A percentile compares a stretch with the other conserved stretches of the same genome.
phyloP scores from a whole-genome alignment of 2,888 invertebrate genomes.

The Xylota segnis region DNA sequence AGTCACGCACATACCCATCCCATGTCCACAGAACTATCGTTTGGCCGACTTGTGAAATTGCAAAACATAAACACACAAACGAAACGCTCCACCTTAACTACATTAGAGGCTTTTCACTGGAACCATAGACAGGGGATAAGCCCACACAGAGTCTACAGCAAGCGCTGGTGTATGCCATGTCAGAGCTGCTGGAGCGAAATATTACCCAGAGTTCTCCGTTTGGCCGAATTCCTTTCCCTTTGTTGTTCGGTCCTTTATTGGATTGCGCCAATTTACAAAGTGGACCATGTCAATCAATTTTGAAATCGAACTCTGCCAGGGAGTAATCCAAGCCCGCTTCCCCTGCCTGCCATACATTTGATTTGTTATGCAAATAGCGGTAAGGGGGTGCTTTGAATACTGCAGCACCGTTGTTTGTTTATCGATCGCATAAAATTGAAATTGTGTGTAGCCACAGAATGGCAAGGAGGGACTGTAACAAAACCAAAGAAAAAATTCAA shows the following conservation, averaged over 20 bases:
- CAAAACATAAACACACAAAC: constrained; percentile 32
- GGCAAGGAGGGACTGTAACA: neutral
- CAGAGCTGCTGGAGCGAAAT: constrained; percentile 6
- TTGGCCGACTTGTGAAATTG: constrained; percentile 31
- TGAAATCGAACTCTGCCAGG: constrained; percentile 1
- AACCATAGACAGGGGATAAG: neutral
- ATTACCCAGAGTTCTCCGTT: constrained; percentile 27
- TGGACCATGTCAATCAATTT: constrained; percentile 53
- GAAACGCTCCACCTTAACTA: constrained; percentile 31
- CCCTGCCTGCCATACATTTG: neutral
- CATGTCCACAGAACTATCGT: constrained; percentile 28
- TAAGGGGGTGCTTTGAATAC: neutral
- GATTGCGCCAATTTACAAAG: constrained; percentile 39
- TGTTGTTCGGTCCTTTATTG: constrained; percentile 37
- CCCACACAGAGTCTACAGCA: no score
- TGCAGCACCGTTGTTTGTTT: constrained; percentile 17
- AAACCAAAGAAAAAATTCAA: neutral
- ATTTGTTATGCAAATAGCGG: constrained; percentile 32
- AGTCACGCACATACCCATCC: constrained; percentile 58
- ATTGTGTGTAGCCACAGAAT: constrained; percentile 34
- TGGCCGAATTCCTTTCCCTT: neutral
- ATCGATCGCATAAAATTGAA: constrained; percentile 61
- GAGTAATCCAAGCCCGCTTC: constrained; percentile 4
- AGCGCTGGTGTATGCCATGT: neutral
- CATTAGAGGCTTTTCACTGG: constrained; percentile 24